Conservation (phyloP, 2,113 vertebrate species). For the Amphiprion percula region DNA sequence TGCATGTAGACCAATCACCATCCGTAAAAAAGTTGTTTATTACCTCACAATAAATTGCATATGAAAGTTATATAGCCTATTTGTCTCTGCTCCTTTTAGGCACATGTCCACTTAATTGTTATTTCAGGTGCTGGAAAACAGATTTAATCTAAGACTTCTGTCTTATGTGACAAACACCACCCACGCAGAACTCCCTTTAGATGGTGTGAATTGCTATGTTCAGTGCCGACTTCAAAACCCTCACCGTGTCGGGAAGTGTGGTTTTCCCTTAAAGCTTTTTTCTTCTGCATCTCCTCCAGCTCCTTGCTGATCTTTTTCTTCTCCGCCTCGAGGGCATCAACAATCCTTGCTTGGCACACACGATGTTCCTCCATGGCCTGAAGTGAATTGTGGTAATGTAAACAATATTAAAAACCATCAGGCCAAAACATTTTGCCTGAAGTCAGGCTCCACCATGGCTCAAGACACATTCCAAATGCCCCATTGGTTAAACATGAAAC, state of each 20-base stretch:
- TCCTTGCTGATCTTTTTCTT: constrained; percentile 92
- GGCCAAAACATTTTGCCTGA: constrained; percentile 20
- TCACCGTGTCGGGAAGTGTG: constrained; percentile 67
- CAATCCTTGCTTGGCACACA: constrained; percentile 90
- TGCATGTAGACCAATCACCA: not conserved
- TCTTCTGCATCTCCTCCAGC: constrained; percentile 88
- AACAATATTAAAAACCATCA: constrained; percentile 50
- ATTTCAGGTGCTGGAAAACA: not conserved
- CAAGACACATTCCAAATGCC: constrained; percentile 24
- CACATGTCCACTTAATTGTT: not conserved
- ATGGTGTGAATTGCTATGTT: not conserved
- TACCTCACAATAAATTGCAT: not conserved
- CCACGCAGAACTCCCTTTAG: constrained; percentile 1
- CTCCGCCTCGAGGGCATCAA: constrained; percentile 93
- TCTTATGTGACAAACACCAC: not conserved
- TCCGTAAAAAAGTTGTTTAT: too few relatives aligned
- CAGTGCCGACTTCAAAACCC: not conserved
- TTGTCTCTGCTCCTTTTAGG: not conserved
- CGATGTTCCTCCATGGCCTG: constrained; percentile 92
- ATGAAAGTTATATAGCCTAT: not conserved
- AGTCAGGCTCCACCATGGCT: constrained; percentile 2
- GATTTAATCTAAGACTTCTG: too few relatives aligned
- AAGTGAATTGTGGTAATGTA: constrained; percentile 43
- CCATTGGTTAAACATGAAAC: constrained; percentile 34
- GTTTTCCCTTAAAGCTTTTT: constrained; percentile 70